A percentile compares a stretch with the other conserved stretches of the same genome.
These are phyloP conservation scores for Pyrocoelia pectoralis DNA, from an alignment of 2,888 invertebrate species.

Conservation along the genomic window DNA sequence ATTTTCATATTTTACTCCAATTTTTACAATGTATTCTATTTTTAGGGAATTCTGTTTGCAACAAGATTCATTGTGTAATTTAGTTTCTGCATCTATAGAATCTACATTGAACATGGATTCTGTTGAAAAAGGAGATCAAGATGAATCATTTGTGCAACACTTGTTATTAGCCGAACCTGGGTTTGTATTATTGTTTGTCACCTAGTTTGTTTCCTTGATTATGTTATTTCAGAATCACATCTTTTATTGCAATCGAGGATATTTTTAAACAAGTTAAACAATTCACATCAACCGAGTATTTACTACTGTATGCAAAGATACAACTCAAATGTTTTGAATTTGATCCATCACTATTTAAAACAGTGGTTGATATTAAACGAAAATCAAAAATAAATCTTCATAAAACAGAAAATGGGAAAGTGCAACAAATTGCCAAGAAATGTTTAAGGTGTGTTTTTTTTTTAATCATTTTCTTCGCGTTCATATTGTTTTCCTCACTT, in stretches of 20 bases:
- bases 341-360: neutral
- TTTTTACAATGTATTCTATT: neutral
- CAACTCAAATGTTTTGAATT: neutral
- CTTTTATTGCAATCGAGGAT: neutral
- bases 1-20: neutral
- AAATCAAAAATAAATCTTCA: neutral
- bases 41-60: slow-evolving; percentile 12
- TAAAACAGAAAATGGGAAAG: neutral
- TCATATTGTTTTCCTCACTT: too few species aligned
- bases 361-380: neutral
- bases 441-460: neutral
- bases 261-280: slow-evolving; percentile 7
- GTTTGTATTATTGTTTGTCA: neutral
- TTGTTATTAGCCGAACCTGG: neutral
- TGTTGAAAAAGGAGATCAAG: slow-evolving; percentile 8
- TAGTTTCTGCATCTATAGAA: slow-evolving; percentile 5
- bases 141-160: neutral
- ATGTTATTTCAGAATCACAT: neutral
- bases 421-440: neutral
- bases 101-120: neutral
- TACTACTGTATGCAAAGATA: slow-evolving; percentile 13
- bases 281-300: slow-evolving; percentile 13
- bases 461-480: neutral
- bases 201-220: neutral
- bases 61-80: slow-evolving; percentile 9